phyloP scores from a whole-genome alignment of 2,113 vertebrate species.

The Tursiops truncatus region DNA sequence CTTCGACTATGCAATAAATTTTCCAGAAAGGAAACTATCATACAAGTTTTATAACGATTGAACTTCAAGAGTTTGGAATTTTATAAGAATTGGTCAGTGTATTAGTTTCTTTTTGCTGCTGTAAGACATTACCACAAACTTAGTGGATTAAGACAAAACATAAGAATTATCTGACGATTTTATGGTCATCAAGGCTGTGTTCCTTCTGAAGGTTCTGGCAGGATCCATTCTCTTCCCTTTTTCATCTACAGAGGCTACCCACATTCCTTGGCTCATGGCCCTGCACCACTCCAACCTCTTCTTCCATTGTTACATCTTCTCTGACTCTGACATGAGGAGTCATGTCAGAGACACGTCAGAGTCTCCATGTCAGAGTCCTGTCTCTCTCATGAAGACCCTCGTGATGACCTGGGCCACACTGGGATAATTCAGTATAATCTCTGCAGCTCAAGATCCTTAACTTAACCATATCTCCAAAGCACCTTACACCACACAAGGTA shows the following conservation, averaged over 20 bases:
- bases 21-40: not conserved
- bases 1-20: not conserved
- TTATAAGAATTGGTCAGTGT: not conserved
- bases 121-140: not conserved
- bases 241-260: not conserved
- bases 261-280: not conserved
- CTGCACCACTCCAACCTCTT: not conserved
- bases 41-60: not conserved
- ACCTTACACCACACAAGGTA: not conserved
- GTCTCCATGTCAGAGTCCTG: not conserved
- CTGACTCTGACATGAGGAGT: not conserved
- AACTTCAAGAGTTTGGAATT: not conserved
- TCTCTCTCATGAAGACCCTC: not conserved
- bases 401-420: rapidly evolving
- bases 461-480: not conserved
- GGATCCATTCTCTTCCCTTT: not conserved
- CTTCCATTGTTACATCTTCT: not conserved
- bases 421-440: not conserved
- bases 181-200: not conserved
- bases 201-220: not conserved
- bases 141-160: not conserved
- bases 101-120: not conserved
- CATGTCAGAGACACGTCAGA: too few species aligned
- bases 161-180: not conserved
- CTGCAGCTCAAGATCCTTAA: not conserved